A percentile compares a stretch with the other conserved stretches of the same genome.
phyloP scores from a whole-genome alignment of 2,888 invertebrate genomes.

The Steinernema hermaphroditum region DNA sequence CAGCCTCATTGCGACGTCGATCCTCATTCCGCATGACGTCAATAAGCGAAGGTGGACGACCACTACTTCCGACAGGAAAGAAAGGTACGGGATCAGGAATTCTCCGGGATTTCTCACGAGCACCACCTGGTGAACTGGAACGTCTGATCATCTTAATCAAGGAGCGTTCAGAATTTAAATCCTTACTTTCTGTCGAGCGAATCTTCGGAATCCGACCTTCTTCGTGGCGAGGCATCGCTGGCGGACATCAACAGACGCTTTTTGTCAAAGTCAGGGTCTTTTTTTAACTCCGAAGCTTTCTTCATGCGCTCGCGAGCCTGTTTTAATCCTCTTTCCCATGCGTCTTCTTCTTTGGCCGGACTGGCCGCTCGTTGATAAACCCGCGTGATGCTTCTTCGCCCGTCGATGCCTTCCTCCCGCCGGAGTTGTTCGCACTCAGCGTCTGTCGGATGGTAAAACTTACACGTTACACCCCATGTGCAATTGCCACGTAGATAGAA shows the following conservation, averaged over 20 bases:
- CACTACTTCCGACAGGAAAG: conserved; percentile 15
- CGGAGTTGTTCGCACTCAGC: conserved; percentile 12
- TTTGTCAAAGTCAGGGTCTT: conserved; percentile 18
- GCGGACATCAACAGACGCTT: conserved; percentile 25
- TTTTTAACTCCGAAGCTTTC: conserved; percentile 19
- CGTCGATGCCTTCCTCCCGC: conserved; percentile 2
- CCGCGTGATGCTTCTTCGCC: not conserved
- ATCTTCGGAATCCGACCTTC: conserved; percentile 16
- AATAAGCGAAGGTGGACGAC: conserved; percentile 10
- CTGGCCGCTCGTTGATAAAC: conserved; percentile 10
- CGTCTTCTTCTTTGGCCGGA: conserved; percentile 13
- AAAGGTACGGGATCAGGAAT: not conserved
- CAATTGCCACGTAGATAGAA: conserved; percentile 39
- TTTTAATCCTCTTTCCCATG: conserved; percentile 33
- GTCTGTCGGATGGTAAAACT: conserved; percentile 34
- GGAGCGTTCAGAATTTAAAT: not conserved
- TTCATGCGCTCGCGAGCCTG: conserved; percentile 33
- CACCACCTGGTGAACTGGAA: not conserved
- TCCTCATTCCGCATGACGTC: conserved; percentile 27
- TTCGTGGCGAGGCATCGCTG: not conserved
- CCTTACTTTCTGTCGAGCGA: conserved; percentile 2
- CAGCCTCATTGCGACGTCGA: conserved; percentile 19
- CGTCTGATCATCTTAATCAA: not conserved
- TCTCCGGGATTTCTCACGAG: not conserved
- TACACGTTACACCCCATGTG: conserved; percentile 41